Percentiles rank a stretch among this genome's conserved stretches.
These are phyloP conservation scores for Peromyscus aztecus DNA, from an alignment of 2,797 vertebrate genomes.

Conservation along the genomic window DNA sequence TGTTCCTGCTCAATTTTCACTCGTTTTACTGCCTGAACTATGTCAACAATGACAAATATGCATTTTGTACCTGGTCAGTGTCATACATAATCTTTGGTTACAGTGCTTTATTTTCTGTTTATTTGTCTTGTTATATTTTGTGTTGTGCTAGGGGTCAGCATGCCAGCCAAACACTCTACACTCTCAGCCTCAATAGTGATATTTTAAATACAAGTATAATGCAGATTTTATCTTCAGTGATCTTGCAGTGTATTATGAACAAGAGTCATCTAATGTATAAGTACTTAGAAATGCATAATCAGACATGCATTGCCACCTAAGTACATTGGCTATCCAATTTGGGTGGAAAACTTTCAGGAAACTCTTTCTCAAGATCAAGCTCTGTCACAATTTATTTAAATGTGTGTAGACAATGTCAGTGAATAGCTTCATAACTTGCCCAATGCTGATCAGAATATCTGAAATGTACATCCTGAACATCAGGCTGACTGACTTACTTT, in stretches of 20 bases:
- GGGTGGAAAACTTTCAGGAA: not conserved
- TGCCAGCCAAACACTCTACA: not conserved
- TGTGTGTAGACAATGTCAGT: not conserved
- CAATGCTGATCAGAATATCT: not conserved
- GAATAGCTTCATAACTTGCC: not conserved
- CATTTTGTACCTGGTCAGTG: slow-evolving; percentile 33
- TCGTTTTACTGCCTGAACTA: slow-evolving; percentile 11
- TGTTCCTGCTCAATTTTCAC: slow-evolving; percentile 18
- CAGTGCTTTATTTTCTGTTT: not conserved
- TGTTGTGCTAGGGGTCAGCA: not conserved
- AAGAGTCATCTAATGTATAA: slow-evolving; percentile 2
- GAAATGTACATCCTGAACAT: not conserved
- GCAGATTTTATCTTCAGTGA: not conserved
- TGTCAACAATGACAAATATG: slow-evolving; percentile 43
- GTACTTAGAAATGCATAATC: not conserved
- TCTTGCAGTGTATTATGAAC: not conserved
- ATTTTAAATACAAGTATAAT: slow-evolving; percentile 25
- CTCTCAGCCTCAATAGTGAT: not conserved
- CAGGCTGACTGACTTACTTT: slow-evolving; percentile 49
- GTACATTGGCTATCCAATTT: not conserved
- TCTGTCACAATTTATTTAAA: not conserved
- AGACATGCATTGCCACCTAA: not conserved
- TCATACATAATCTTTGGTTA: not conserved
- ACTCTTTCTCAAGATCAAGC: not conserved
- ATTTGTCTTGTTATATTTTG: not conserved